Base-by-base conservation (phyloP, 1,140 invertebrate genomes). In the Limonius californicus region DNA sequence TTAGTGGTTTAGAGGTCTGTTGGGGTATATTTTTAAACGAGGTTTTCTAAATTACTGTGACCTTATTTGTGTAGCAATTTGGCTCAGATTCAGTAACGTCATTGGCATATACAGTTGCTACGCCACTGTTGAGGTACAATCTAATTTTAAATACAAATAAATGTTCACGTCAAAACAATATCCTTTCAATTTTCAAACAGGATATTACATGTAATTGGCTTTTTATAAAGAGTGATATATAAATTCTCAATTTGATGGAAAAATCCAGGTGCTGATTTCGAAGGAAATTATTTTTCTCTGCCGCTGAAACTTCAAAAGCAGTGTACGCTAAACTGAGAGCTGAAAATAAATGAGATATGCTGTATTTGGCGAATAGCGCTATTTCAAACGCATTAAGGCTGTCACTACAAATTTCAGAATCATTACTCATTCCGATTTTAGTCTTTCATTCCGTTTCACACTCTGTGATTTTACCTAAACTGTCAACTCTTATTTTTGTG, bases 361-460 rank as follows among this genome's bases (percentile, higher is more conserved):
- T 47, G 27, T 27, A 35, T 35, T 57, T 50, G 45, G 45, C 45
- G 45, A 50, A 50, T 50, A 50, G 45, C 45, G 45, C 45, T 57
- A 57, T 65, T 65, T 45, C 59, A 27, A 42, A 57, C 63, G 64
- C 61, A 66, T 66, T 66, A 58, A 61, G 50, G 56, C 60, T 65
- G 63, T 69, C 53, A 67, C 65, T 32, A 61, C 47, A 50, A 62
- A 61, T 64, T 66, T 63, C 18, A 42, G 55, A 62, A 56, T 62
- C 59, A 62, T 64, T 61, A 66, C 62, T 64, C 61, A 62, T 62
- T 67, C 62, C 16, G 20, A 47, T 62, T 50, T 50, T 50, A 50
- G 45, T 50, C 45, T 50, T 50, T 50, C 45, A 50, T 50, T 50
- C 45, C 45, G 45, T 50, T 50, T 50, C 45, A 50, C 45, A 50